Percentiles rank a stretch among this genome's conserved stretches.
phyloP scores from a whole-genome alignment of 2,113 vertebrate species.

The Pardalotus punctatus region DNA sequence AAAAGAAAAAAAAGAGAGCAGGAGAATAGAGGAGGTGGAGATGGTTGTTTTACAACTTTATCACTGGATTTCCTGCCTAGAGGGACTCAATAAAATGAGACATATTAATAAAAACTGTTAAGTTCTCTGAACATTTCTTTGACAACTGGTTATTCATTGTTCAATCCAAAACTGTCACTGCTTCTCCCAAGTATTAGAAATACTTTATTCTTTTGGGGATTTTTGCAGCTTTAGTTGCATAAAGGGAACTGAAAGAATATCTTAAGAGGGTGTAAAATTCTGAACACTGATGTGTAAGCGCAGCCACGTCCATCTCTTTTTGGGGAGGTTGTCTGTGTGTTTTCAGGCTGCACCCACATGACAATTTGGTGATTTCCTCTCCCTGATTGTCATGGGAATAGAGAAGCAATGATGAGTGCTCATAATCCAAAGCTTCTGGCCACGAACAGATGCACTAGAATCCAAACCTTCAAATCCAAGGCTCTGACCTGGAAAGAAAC shows the following conservation, averaged over 20 bases:
- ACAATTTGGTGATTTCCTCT: neutral
- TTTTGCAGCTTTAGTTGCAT: neutral
- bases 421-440: neutral
- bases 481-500: neutral
- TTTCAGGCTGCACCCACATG: neutral
- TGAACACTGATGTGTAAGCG: neutral
- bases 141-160: neutral
- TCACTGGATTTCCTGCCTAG: neutral
- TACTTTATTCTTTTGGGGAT: neutral
- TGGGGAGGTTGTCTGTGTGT: neutral
- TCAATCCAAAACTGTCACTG: neutral
- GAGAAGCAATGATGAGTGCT: neutral
- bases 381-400: neutral
- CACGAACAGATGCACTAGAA: neutral
- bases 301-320: neutral
- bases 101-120: conserved; percentile 9
- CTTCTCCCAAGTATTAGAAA: neutral
- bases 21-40: neutral
- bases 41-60: neutral
- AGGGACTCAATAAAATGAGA: neutral
- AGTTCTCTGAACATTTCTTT: neutral
- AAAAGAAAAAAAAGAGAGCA: too few species aligned
- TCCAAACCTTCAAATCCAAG: neutral
- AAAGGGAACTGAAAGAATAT: neutral
- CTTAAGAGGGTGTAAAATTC: neutral